A percentile compares a stretch with the other conserved stretches of the same genome.
These are phyloP conservation scores for Sipha flava DNA, from an alignment of 1,140 invertebrate genomes.

Conservation along the genomic window DNA sequence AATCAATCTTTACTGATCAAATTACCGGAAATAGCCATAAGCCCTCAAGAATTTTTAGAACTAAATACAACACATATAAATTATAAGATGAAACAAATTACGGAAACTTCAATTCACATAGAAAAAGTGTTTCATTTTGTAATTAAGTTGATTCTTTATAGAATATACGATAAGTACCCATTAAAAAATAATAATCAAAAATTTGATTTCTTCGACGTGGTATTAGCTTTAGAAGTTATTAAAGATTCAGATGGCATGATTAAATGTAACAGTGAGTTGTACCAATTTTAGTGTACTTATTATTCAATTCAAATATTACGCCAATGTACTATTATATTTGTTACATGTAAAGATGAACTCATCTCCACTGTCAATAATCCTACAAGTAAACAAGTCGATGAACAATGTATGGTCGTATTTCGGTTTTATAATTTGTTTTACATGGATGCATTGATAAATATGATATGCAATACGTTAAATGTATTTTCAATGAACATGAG, in stretches of 20 bases:
- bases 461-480: neutral
- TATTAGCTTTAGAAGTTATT: neutral
- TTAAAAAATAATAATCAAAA: neutral
- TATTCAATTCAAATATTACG: no score
- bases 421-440: conserved; percentile 2
- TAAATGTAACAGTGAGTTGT: neutral
- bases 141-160: neutral
- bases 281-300: no score
- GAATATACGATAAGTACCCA: neutral
- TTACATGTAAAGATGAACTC: no score
- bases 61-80: neutral
- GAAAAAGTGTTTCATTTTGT: neutral
- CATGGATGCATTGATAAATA: neutral
- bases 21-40: neutral
- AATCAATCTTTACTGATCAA: neutral
- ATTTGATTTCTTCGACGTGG: neutral
- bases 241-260: neutral
- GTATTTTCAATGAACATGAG: neutral
- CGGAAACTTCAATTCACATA: neutral
- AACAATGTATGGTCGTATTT: neutral
- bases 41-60: neutral
- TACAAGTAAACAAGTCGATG: neutral
- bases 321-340: no score
- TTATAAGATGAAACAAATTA: neutral
- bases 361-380: neutral